These are phyloP conservation scores for Sisyra nigra DNA, from an alignment of 2,888 invertebrate species.

Conservation along the genomic window DNA sequence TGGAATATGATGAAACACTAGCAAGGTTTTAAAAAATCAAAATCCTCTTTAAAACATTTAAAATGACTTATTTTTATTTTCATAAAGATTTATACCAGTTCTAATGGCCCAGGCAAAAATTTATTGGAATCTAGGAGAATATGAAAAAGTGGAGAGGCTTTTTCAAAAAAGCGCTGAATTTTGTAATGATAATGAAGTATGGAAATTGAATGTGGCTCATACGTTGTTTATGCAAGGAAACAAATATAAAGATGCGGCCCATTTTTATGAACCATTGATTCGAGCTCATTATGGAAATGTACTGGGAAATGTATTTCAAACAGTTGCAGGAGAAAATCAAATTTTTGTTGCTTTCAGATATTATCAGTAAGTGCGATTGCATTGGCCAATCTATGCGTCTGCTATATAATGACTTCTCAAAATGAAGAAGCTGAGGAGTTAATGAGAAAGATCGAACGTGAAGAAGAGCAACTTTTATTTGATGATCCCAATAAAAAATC, in stretches of 20 bases:
- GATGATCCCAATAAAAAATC: conserved; percentile 88
- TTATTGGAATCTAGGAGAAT: conserved; percentile 95
- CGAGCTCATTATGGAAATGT: conserved; percentile 84
- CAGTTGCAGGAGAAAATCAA: conserved; percentile 1
- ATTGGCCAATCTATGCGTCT: conserved; percentile 93
- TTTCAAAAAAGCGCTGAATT: conserved; percentile 96
- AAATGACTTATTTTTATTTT: too few species aligned
- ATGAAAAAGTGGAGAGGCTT: conserved; percentile 89
- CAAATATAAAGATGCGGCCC: conserved; percentile 94
- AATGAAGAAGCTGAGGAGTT: conserved; percentile 98
- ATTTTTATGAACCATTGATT: conserved; percentile 95
- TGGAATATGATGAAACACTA: conserved; percentile 79
- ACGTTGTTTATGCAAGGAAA: conserved; percentile 98
- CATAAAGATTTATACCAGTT: conserved; percentile 81
- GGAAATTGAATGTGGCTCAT: conserved; percentile 97
- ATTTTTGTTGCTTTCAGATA: conserved; percentile 36
- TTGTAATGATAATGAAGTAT: conserved; percentile 91
- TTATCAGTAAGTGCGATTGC: conserved; percentile 94
- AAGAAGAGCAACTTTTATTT: conserved; percentile 84
- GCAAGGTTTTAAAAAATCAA: conserved; percentile 36
- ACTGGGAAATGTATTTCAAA: conserved; percentile 12
- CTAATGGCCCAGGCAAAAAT: conserved; percentile 99
- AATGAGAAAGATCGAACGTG: conserved; percentile 97
- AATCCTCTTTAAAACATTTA: too few species aligned
- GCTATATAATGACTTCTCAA: conserved; percentile 97